Conservation (phyloP, 2,113 vertebrate species). For the Scophthalmus maximus region DNA sequence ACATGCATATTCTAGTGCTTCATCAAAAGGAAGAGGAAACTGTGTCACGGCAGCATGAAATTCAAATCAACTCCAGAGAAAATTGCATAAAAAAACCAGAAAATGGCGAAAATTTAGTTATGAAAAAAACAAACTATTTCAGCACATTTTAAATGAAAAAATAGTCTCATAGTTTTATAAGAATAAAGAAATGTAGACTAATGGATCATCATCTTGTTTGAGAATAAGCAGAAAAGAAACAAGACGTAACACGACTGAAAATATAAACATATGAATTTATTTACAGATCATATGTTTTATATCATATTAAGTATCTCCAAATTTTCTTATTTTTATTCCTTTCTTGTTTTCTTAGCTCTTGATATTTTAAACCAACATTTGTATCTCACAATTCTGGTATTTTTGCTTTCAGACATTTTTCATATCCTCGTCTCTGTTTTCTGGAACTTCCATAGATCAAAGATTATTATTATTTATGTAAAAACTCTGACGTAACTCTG, state of each 20-base stretch:
- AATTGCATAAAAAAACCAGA: neutral
- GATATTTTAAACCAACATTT: no score
- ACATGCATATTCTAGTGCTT: constrained; percentile 13
- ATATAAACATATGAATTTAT: no score
- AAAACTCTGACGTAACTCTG: neutral
- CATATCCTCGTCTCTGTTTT: no score
- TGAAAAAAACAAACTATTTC: constrained; percentile 8
- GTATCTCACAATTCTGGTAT: no score
- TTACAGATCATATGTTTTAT: no score
- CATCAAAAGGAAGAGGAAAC: constrained; percentile 14
- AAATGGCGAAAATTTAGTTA: constrained; percentile 5
- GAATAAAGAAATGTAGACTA: constrained; percentile 9
- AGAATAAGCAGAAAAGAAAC: neutral
- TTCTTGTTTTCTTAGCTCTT: no score
- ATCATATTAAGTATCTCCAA: no score
- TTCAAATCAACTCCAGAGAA: neutral
- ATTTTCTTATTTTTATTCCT: no score
- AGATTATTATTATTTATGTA: no score
- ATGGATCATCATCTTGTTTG: neutral
- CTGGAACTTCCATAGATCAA: neutral
- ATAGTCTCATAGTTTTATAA: constrained; percentile 18
- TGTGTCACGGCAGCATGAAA: constrained; percentile 36
- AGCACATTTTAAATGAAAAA: neutral
- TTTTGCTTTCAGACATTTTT: no score
- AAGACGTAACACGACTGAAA: no score